Evolutionary conservation across 2,888 invertebrate species (phyloP), one percentile per base, ranked within the genome.

Genomic region (Tachina fera): DNA sequence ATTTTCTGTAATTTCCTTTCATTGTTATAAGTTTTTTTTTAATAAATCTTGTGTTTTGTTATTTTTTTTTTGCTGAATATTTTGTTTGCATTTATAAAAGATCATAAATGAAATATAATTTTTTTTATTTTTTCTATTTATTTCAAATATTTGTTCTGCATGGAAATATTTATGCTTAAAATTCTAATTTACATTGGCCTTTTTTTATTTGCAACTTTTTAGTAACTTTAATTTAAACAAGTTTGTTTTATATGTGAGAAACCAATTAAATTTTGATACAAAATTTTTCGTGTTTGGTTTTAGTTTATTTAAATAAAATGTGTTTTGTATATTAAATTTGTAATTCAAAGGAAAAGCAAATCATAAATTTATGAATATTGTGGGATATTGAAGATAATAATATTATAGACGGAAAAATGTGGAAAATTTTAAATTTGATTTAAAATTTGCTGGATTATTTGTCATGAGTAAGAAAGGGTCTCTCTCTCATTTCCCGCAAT

Each of bases 181-280:
- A 11, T 10, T 53, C 19, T 53, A 53, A 19, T 53, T 53, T 19
- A 53, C 4, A 53, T 19, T 53, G 53, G 51, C 19, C 51, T 51
- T 16, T 51, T 53, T 49, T n/a, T 49, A n/a, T 1, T 49, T 53
- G 19, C 31, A 31, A 31, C 9, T 53, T 53, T 19, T 53, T 11
- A 53, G 0, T 11, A 53, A 53, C 19, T 53, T 53, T 19, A 53
- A 10, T 53, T 53, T 22, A 11, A 31, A 19, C 19, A 19, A 19
- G 10, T 53, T 9, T 11, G 19, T 11, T 53, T 16, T 51, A 14
- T 19, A 11, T 19, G 49, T 49, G 49, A 19, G n/a, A 22, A 31
- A 31, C 31, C 19, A 53, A 53, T 10, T 53, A 53, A 53, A 53
- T 53, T 53, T 53, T 53, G 53, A 53, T 53, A 53, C 53, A 53